Evolutionary conservation across 2,113 vertebrate genomes (phyloP).

Genomic region (Oceanodroma tethys): DNA sequence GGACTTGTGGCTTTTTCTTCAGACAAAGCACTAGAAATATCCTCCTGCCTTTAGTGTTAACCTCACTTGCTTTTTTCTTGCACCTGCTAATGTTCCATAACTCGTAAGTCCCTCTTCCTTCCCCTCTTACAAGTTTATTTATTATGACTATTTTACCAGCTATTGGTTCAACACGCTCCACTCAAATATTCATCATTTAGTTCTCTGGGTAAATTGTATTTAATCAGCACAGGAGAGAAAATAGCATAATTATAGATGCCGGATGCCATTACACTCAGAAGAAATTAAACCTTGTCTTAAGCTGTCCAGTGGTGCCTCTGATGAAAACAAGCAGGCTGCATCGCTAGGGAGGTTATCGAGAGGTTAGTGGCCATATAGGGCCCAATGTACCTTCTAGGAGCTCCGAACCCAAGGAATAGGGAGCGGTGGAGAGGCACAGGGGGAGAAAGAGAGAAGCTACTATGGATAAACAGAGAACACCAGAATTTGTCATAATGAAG

Average conservation of each 20-base stretch:
- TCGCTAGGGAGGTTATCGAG: constrained; percentile 63
- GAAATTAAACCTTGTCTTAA: constrained; percentile 77
- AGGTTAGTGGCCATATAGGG: constrained; percentile 60
- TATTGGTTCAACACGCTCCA: constrained; percentile 66
- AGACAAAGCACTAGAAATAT: background rate
- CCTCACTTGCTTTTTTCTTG: background rate
- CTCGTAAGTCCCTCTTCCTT: background rate
- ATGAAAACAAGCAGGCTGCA: constrained; percentile 41
- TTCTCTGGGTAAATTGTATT: constrained; percentile 75
- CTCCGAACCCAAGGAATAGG: constrained; percentile 7
- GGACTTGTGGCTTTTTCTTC: background rate
- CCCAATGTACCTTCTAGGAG: constrained; percentile 24
- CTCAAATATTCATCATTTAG: constrained; percentile 77
- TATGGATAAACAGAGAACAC: background rate
- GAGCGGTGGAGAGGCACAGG: background rate
- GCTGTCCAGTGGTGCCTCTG: constrained; percentile 59
- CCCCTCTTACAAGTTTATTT: constrained; percentile 69
- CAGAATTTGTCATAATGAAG: constrained; percentile 26
- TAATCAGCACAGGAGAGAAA: constrained; percentile 82
- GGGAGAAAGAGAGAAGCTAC: background rate
- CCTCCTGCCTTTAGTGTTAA: background rate
- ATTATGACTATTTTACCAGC: constrained; percentile 69
- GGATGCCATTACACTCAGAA: constrained; percentile 77
- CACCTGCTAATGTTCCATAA: constrained; percentile 60
- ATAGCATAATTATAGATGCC: constrained; percentile 77